A percentile compares a stretch with the other conserved stretches of the same genome.
Conservation (phyloP, 2,888 invertebrate species). For the Leptopilina drosophilae region DNA sequence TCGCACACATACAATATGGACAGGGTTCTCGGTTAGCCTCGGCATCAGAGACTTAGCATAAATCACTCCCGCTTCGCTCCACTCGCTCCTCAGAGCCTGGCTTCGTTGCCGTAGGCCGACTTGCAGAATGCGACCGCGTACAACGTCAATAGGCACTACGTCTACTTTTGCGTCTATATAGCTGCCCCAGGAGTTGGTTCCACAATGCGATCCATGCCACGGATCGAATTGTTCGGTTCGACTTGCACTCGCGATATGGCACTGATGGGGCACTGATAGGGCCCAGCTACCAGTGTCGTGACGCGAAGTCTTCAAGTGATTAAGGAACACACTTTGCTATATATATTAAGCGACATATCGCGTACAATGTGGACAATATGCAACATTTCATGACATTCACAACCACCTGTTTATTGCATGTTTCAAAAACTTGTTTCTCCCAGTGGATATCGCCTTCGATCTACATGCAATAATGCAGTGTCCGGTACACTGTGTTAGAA, state of each 20-base stretch:
- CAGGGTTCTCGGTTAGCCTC: conserved; percentile 68
- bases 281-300: conserved; percentile 14
- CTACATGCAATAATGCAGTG: not conserved
- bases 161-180: conserved; percentile 38
- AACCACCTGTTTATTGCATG: conserved; percentile 29
- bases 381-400: conserved; percentile 21
- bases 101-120: conserved; percentile 45
- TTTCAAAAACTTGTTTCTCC: conserved; percentile 26
- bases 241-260: conserved; percentile 25
- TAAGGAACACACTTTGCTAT: conserved; percentile 9
- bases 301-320: conserved; percentile 7
- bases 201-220: conserved; percentile 36
- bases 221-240: conserved; percentile 9
- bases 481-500: not conserved
- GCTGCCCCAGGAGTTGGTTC: conserved; percentile 48
- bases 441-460: not conserved
- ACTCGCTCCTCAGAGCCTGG: conserved; percentile 57
- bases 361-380: conserved; percentile 15
- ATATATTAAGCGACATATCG: conserved; percentile 19
- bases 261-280: not conserved
- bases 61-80: conserved; percentile 73
- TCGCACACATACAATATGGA: conserved; percentile 58
- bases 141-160: conserved; percentile 51
- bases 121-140: conserved; percentile 60
- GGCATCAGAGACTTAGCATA: conserved; percentile 74